A percentile compares a stretch with the other conserved stretches of the same genome.
Conservation (phyloP, 2,113 vertebrate species). For the cat (Felis catus) region F.catus_Fca126_mat1.0 CM031427.1:39735501-39736000, state of each 20-base stretch:
- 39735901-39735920: fast-evolving
- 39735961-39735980: not conserved
- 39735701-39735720: not conserved
- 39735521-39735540: no score
- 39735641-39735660: fast-evolving
- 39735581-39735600: not conserved
- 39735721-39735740: not conserved
- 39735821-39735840: not conserved
- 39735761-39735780: not conserved
- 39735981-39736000: fast-evolving
- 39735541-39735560: fast-evolving
- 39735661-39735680: not conserved
- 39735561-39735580: not conserved
- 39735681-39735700: not conserved
- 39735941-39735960: not conserved
- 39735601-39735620: not conserved
- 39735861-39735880: not conserved
- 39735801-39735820: not conserved
- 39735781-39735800: not conserved
- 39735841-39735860: not conserved
- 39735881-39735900: fast-evolving
- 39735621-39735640: not conserved
- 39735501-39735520: not conserved
- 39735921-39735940: not conserved
- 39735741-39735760: fast-evolving